Base-by-base conservation (phyloP, 2,888 invertebrate species). In the Maniola hyperantus region DNA sequence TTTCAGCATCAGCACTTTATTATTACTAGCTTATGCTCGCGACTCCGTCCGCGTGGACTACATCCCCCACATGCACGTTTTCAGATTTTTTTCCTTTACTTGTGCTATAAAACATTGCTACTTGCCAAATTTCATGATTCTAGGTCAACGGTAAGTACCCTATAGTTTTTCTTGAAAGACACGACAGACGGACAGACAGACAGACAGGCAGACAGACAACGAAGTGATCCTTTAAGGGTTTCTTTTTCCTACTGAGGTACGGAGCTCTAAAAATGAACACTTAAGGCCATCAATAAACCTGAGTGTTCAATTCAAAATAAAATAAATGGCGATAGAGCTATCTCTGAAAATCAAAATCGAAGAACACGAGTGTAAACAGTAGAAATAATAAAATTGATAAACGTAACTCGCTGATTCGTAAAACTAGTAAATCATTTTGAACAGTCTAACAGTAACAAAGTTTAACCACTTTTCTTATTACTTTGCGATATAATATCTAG, bases 381-480 rank as follows among this genome's bases (percentile, higher is more conserved):
- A 6, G 42, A n/a, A 57, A 55, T 48, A 57, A 55, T 55, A 55
- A 64, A 48, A 36, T 36, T 57, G 34, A 11, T 34, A 34, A 48
- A 36, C 20, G n/a, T 48, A 48, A 26, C 55, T 15, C 42, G 44
- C 34, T 26, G 20, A 55, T 6, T 34, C 63, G 46, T 64, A 48
- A 64, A 67, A 58, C 54, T 48, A 36, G 36, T 54, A 58, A 67
- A 33, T 42, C 44, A 15, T 54, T 64, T 36, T 34, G 34, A 64
- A 64, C 55, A 34, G 46, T 36, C 33, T 8, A 54, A 54, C 26
- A 26, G 33, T 44, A 33, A 15, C 15, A 46, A 33, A 64, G 15
- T 42, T 42, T 1, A 39, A 42, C 20, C 36, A 57, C 39, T 50
- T 42, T 15, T 53, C 54, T 54, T 64, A 57, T 57, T 62, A 42